Conservation (phyloP, 2,888 invertebrate genomes). For the Amblyteles armatorius region DNA sequence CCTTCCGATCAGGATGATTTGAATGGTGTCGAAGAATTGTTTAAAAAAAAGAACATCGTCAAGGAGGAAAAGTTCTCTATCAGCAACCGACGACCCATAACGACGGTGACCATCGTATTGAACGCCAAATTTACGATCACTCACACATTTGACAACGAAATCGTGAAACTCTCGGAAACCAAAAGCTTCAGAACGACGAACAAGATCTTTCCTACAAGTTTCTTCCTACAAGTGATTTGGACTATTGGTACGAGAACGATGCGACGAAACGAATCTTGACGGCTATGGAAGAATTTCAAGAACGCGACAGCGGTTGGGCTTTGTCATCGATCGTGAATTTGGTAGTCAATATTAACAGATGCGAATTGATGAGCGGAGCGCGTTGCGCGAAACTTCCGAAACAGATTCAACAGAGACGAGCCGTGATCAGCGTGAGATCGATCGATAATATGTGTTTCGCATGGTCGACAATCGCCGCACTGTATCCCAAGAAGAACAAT, state of each 20-base stretch:
- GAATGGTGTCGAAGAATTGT: background rate
- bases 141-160: too few relatives aligned
- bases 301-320: background rate
- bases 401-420: too few relatives aligned
- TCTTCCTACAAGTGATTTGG: background rate
- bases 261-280: background rate
- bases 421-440: too few relatives aligned
- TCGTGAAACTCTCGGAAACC: background rate
- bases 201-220: too few relatives aligned
- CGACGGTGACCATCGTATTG: too few relatives aligned
- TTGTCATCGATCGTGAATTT: background rate
- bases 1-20: background rate
- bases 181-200: background rate
- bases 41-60: background rate
- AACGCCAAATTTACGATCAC: too few relatives aligned
- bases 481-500: constrained; percentile 24
- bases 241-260: background rate
- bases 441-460: too few relatives aligned
- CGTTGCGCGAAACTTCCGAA: too few relatives aligned
- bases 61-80: too few relatives aligned
- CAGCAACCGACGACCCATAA: too few relatives aligned
- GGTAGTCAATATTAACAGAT: constrained; percentile 58
- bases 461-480: constrained; percentile 6
- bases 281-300: background rate
- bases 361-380: too few relatives aligned